These are phyloP conservation scores for Gymnosoma rotundatum DNA, from an alignment of 2,888 invertebrate species.

Conservation along the genomic window DNA sequence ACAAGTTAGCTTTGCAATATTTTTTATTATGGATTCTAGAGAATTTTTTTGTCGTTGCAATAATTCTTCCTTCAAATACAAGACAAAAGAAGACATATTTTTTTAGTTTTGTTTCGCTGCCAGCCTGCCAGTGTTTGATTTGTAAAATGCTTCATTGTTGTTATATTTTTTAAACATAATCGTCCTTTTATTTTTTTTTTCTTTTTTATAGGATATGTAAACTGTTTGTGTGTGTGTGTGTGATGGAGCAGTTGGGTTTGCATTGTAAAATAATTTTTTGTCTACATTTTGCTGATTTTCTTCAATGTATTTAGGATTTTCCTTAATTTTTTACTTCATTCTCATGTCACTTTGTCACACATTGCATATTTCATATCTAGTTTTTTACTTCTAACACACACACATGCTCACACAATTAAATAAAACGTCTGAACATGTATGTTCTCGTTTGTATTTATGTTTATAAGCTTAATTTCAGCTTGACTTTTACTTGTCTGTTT, in stretches of 20 bases:
- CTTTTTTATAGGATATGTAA: slow-evolving; percentile 27
- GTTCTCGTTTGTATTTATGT: slow-evolving; percentile 23
- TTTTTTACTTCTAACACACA: background rate
- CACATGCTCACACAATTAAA: slow-evolving; percentile 11
- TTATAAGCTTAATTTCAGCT: slow-evolving; percentile 71
- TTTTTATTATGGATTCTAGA: slow-evolving; percentile 27
- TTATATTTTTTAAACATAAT: slow-evolving; percentile 48
- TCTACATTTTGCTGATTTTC: slow-evolving; percentile 53
- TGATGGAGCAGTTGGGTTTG: background rate
- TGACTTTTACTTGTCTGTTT: slow-evolving; percentile 69
- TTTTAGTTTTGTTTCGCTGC: slow-evolving; percentile 62
- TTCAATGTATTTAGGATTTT: slow-evolving; percentile 23
- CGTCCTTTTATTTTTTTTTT: slow-evolving; percentile 54
- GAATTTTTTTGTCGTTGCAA: background rate
- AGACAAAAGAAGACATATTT: slow-evolving; percentile 19
- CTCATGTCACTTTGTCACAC: slow-evolving; percentile 64
- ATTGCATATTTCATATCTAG: slow-evolving; percentile 49
- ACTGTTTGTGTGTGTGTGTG: slow-evolving; percentile 2
- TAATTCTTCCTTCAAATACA: background rate
- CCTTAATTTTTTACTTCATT: slow-evolving; percentile 54
- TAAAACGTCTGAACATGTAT: slow-evolving; percentile 6
- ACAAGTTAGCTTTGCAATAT: slow-evolving; percentile 45
- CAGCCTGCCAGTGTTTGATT: slow-evolving; percentile 76
- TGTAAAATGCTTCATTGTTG: slow-evolving; percentile 71
- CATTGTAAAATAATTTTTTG: slow-evolving; percentile 18